A percentile compares a stretch with the other conserved stretches of the same genome.
Conservation (phyloP, 1,140 invertebrate genomes). For the Holotrichia oblita region DNA sequence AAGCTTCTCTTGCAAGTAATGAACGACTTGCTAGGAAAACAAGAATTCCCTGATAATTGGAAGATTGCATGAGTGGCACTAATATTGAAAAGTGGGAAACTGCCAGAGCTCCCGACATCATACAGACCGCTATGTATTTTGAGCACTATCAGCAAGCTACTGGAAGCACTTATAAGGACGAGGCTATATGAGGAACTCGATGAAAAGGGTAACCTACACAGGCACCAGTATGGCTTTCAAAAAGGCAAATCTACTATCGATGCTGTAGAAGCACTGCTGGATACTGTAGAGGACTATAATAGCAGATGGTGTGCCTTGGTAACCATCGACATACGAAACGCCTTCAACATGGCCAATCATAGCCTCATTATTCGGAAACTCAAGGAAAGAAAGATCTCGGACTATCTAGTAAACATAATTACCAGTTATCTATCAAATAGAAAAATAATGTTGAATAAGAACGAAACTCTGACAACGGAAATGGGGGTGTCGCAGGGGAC, state of each 20-base stretch:
- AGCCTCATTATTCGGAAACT: constrained; percentile 15
- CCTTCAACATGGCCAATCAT: constrained; percentile 42
- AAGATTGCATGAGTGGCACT: constrained; percentile 42
- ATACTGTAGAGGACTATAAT: constrained; percentile 8
- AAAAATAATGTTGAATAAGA: not conserved
- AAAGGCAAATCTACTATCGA: constrained; percentile 35
- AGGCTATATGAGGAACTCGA: not conserved
- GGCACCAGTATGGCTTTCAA: constrained; percentile 5
- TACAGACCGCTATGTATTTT: not conserved
- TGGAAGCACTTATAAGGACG: not conserved
- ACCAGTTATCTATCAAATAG: constrained; percentile 29
- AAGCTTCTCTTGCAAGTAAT: constrained; percentile 40
- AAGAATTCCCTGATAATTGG: constrained; percentile 44
- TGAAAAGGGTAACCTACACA: not conserved
- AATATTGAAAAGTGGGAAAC: not conserved
- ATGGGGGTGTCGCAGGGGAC: not conserved
- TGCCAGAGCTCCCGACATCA: not conserved
- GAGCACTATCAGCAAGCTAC: not conserved
- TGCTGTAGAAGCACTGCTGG: not conserved
- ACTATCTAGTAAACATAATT: constrained; percentile 37
- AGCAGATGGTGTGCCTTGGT: constrained; percentile 42
- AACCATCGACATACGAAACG: constrained; percentile 44
- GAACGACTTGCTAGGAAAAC: constrained; percentile 38
- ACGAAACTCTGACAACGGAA: not conserved
- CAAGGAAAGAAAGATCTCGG: not conserved